A percentile compares a stretch with the other conserved stretches of the same genome.
phyloP scores from a whole-genome alignment of 1,140 invertebrate species.

The Propsilocerus akamusi region DNA sequence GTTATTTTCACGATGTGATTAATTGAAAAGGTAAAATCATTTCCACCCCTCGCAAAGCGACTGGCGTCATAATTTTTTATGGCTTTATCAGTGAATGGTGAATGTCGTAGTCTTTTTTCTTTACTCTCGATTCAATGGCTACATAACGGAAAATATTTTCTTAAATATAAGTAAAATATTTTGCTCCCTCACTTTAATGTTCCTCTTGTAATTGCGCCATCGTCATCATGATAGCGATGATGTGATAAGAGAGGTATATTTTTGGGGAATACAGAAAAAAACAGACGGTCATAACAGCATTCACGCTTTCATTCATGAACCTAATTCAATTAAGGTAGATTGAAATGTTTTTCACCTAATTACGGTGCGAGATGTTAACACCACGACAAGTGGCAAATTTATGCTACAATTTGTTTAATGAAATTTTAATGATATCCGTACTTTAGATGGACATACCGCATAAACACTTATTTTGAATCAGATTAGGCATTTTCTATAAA shows the following conservation, averaged over 20 bases:
- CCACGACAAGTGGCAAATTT: not conserved
- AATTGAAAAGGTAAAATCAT: conserved; percentile 3
- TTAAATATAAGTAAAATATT: not conserved
- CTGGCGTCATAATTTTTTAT: conserved; percentile 3
- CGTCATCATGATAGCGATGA: no score
- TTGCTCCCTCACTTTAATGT: no score
- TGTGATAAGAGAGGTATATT: no score
- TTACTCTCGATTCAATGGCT: not conserved
- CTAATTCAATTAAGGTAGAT: conserved; percentile 3
- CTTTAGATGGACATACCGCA: no score
- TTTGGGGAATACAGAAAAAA: not conserved
- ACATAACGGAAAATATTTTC: not conserved
- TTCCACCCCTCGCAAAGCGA: not conserved
- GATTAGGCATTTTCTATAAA: no score
- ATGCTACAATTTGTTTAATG: not conserved
- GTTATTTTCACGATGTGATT: not conserved
- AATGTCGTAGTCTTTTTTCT: not conserved
- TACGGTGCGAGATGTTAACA: not conserved
- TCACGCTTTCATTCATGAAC: not conserved
- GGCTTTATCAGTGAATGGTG: not conserved
- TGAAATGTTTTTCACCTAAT: conserved; percentile 1
- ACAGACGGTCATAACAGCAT: conserved; percentile 1
- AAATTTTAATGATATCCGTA: conserved; percentile 1
- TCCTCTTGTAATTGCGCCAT: no score
- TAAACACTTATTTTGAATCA: no score